Percentiles rank a stretch among this genome's conserved stretches.
phyloP scores from a whole-genome alignment of 2,797 vertebrate genomes.

The Lepilemur septentrionalis region DNA sequence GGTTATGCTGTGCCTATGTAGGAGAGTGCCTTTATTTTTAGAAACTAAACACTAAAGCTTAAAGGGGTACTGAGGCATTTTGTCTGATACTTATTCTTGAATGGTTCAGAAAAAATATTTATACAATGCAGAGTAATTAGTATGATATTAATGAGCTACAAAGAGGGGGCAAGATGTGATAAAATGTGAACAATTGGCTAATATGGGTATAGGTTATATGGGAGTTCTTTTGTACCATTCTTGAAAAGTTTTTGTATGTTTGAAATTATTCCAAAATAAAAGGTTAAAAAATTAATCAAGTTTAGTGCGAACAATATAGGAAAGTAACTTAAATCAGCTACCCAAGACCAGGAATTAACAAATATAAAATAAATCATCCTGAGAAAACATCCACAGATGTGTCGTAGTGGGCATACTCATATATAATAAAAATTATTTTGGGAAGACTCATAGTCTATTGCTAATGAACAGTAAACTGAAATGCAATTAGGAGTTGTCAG shows the following conservation, averaged over 20 bases:
- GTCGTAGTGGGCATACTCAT: not conserved
- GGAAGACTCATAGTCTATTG: not conserved
- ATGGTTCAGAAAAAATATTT: not conserved
- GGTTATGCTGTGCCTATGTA: not conserved
- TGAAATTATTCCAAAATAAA: slow-evolving; percentile 35
- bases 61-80: not conserved
- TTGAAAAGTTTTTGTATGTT: not conserved
- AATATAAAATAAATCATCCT: not conserved
- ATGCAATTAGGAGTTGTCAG: not conserved
- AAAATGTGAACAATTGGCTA: not conserved
- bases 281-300: not conserved
- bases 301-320: not conserved
- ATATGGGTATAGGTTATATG: not conserved
- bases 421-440: not conserved
- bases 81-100: not conserved
- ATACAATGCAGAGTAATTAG: not conserved
- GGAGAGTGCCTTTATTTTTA: not conserved
- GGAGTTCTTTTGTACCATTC: not conserved
- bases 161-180: not conserved
- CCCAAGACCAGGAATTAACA: not conserved
- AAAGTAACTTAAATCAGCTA: slow-evolving; percentile 17
- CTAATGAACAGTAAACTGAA: not conserved
- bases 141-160: not conserved
- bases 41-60: not conserved
- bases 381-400: not conserved